Evolutionary conservation across 2,113 vertebrate genomes (phyloP), one percentile per base, ranked within the genome.

Genomic region (Corvus moneduloides): DNA sequence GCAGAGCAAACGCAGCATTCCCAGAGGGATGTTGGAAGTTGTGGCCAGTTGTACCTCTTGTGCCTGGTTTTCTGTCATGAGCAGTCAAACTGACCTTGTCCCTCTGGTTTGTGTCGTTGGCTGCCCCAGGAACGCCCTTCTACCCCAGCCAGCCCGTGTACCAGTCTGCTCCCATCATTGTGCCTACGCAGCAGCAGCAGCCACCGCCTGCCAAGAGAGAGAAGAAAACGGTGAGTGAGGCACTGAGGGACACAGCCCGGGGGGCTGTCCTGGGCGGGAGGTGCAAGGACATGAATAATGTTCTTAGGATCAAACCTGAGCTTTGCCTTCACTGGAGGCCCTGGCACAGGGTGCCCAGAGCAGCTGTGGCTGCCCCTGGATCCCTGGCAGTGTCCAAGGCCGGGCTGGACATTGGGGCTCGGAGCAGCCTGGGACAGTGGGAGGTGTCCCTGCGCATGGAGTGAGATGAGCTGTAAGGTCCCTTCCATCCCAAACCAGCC

Each of bases 121-220:
- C 62, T 76, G 51, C 82, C 96, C 97, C 98, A 97, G 99, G 98
- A 71, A 97, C 99, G 5, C 98, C 98, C 39, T 99, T 99, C 97
- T 99, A 99, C 94, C 97, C 98, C 30, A 99, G 98, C 94, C 99
- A 99, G 98, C 98, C 99, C 28, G 99, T 99, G 93, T 99, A 99
- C 92, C 98, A 99, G 94, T 99, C 99, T 73, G 98, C 99, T 67
- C 99, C 99, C 91, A 99, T 99, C 98, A 99, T 99, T 98, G 99
- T 99, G 99, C 99, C 99, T 98, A 99, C 99, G 37, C 99, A 99
- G 97, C 99, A 99, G 96, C 99, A 98, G 92, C 97, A 98, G 96
- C 98, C 97, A 41, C 98, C 98, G 56, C 99, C 99, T 97, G 97
- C 98, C 94, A 99, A 99, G 97, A 99, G 99, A 74, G 99, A 99